Base-by-base conservation (phyloP, 1,140 invertebrate species). In the Oncopodura yosiiana region DNA sequence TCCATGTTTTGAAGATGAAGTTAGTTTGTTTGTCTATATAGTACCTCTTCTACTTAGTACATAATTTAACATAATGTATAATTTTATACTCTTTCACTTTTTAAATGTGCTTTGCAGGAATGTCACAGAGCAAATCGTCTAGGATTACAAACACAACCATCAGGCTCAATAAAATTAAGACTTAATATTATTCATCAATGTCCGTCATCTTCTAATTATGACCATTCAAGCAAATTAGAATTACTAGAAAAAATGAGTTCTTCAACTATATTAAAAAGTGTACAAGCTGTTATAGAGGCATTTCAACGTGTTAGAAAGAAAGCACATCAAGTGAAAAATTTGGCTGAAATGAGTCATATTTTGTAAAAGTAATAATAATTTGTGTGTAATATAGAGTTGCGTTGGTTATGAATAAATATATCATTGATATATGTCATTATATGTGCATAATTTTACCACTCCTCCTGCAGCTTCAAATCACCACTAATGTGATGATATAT, bases 231-330 rank as follows among this genome's bases (percentile, higher is more conserved):
- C 23, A 53, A 55, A 29, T 46, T 55, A 19, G 48, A 44, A 11
- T 27, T 61, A 2, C 9, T 61, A 21, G 51, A 61, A 23, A 61
- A 61, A 45, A 61, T 56, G 59, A 57, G 59, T 27, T 57, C 54
- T 0, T 50, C 55, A 0, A 58, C 55, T 0, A 51, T 48, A 26
- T 19, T 59, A 2, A 55, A 49, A 56, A 62, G 52, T 53, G 60
- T 62, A 37, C 56, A 62, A 56, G 46, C 46, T 8, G 60, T 62
- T 14, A 62, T 62, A 6, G 39, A 56, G 1, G 60, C 60, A 1
- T 62, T 62, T 32, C 46, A 62, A 27, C 23, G 56, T 11, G 60
- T 56, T 2, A 39, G 53, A 44, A 36, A 48, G 26, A 54, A 58
- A 43, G 56, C 60, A 0, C 29, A 37, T 6, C 42, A 24, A 14